phyloP scores from a whole-genome alignment of 1,140 invertebrate species.

The Paralvinella palmiformis region DNA sequence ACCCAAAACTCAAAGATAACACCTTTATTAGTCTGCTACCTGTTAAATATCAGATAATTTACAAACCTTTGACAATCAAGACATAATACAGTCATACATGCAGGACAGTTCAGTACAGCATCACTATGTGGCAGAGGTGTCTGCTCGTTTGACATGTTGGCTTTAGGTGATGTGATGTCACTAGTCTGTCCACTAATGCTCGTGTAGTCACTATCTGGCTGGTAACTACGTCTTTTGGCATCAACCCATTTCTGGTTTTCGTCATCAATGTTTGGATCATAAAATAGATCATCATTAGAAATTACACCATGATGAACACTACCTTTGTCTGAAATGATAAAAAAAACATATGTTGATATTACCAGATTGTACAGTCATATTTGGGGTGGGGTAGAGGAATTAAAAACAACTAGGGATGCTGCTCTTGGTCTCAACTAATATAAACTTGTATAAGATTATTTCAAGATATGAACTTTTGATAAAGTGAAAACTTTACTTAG shows the following conservation, averaged over 20 bases:
- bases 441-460: too few species aligned
- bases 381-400: too few species aligned
- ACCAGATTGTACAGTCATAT: too few species aligned
- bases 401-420: too few species aligned
- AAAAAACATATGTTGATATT: too few species aligned
- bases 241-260: conserved; percentile 58
- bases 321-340: conserved; percentile 8
- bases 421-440: too few species aligned
- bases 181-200: too few species aligned
- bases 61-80: conserved; percentile 58
- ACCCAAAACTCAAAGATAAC: too few species aligned
- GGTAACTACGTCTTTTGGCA: conserved; percentile 40
- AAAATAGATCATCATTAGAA: conserved; percentile 55
- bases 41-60: too few species aligned
- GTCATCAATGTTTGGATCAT: conserved; percentile 59
- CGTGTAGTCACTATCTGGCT: conserved; percentile 13
- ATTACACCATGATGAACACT: conserved; percentile 15
- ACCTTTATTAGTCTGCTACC: too few species aligned
- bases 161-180: conserved; percentile 1
- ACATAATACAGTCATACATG: conserved; percentile 59
- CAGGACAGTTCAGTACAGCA: conserved; percentile 61
- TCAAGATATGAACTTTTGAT: too few species aligned
- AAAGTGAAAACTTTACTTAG: too few species aligned
- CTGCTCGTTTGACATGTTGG: conserved; percentile 28
- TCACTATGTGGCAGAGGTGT: conserved; percentile 42